These are phyloP conservation scores for Drosophila pachea DNA, from an alignment of 1,140 invertebrate species.

Conservation along the genomic window DNA sequence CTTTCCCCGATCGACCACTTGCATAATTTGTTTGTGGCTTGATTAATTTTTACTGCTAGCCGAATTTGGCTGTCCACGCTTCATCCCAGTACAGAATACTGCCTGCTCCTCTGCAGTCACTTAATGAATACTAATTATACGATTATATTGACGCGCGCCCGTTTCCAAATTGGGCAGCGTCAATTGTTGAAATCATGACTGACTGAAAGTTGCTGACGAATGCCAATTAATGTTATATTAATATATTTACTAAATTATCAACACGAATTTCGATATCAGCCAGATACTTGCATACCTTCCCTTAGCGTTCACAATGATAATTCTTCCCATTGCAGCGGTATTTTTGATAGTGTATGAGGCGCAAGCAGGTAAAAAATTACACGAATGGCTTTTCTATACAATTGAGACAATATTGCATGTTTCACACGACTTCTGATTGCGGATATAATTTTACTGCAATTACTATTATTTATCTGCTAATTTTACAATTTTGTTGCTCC, in stretches of 20 bases:
- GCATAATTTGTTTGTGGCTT: neutral
- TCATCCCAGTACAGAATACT: neutral
- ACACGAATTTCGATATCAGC: too few relatives aligned
- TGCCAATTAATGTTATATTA: too few relatives aligned
- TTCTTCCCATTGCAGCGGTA: neutral
- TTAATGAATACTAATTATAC: constrained; percentile 21
- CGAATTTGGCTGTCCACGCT: neutral
- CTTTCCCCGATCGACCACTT: too few relatives aligned
- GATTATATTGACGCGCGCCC: constrained; percentile 1
- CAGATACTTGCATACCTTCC: too few relatives aligned
- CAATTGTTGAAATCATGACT: constrained; percentile 4
- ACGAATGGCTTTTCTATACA: constrained; percentile 7
- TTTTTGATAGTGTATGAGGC: neutral
- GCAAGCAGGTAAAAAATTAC: neutral
- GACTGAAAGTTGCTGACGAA: too few relatives aligned
- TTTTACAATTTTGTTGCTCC: constrained; percentile 22
- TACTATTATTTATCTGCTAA: constrained; percentile 33
- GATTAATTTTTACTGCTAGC: neutral
- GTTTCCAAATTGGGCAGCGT: constrained; percentile 11
- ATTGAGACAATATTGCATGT: constrained; percentile 24
- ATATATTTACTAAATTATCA: too few relatives aligned
- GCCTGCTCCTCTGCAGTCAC: neutral
- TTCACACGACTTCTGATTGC: constrained; percentile 21
- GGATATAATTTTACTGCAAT: constrained; percentile 8
- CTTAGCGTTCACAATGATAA: constrained; percentile 13